A percentile compares a stretch with the other conserved stretches of the same genome.
These are phyloP conservation scores for Eunapius fragilis DNA, from an alignment of 37 sponge, comb jelly and placozoan species.

Conservation along the genomic window DNA sequence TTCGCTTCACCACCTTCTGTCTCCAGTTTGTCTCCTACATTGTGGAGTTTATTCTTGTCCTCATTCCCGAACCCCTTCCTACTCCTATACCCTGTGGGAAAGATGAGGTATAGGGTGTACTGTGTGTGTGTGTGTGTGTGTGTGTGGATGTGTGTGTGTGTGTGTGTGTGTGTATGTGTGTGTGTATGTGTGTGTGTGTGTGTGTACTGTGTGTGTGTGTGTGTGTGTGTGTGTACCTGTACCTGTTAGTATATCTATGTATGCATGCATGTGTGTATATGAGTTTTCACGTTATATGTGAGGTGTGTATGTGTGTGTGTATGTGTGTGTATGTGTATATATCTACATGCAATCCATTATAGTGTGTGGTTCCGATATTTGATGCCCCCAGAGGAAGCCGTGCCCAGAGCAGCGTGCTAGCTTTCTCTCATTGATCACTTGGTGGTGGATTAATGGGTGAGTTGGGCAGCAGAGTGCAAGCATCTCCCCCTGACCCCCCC, in stretches of 20 bases:
- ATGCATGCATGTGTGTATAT: too few relatives aligned
- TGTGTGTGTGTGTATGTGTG: not conserved
- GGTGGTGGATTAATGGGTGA: constrained; percentile 74
- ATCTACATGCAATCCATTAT: too few relatives aligned
- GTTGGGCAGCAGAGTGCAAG: too few relatives aligned
- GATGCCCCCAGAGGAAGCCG: constrained; percentile 34
- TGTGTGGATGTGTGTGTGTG: constrained; percentile 1
- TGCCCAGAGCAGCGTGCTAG: constrained; percentile 66
- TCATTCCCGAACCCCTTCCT: constrained; percentile 59
- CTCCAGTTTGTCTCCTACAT: constrained; percentile 32
- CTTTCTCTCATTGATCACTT: constrained; percentile 69
- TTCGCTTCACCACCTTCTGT: constrained; percentile 52
- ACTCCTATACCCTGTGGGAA: not conserved
- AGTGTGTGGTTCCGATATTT: not conserved
- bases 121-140: constrained; percentile 14
- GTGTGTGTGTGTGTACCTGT: too few relatives aligned
- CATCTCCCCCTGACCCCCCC: too few relatives aligned
- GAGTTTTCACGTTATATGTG: too few relatives aligned
- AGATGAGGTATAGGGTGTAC: not conserved
- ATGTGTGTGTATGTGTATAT: too few relatives aligned
- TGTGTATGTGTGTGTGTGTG: not conserved
- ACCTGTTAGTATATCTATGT: too few relatives aligned
- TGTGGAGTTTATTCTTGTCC: constrained; percentile 64
- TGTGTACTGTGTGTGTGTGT: too few relatives aligned
- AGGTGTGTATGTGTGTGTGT: too few relatives aligned